A percentile compares a stretch with the other conserved stretches of the same genome.
Evolutionary conservation across 2,113 vertebrate species (phyloP).

Genomic region (Pholis gunnellus): DNA sequence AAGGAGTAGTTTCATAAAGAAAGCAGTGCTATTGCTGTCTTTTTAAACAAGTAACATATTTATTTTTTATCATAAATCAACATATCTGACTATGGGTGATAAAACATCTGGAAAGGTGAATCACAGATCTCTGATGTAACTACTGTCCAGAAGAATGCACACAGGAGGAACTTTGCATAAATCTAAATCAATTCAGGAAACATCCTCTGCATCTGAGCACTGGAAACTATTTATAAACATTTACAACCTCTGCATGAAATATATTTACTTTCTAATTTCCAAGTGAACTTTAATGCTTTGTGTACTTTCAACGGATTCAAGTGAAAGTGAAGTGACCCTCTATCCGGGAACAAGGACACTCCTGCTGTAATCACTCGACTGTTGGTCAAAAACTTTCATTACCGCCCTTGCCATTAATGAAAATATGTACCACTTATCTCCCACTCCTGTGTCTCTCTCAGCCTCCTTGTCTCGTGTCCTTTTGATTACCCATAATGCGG

Average conservation of each 20-base stretch:
- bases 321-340: slow-evolving; percentile 47
- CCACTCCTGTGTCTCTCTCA: slow-evolving; percentile 13
- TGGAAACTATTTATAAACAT: neutral
- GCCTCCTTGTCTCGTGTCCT: slow-evolving; percentile 24
- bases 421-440: slow-evolving; percentile 37
- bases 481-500: neutral
- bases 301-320: slow-evolving; percentile 21
- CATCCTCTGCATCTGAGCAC: neutral
- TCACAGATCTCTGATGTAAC: neutral
- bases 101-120: neutral
- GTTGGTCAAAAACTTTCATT: slow-evolving; percentile 51
- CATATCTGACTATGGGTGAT: neutral
- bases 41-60: neutral
- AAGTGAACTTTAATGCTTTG: neutral
- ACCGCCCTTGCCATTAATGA: slow-evolving; percentile 45
- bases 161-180: neutral
- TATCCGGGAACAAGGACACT: slow-evolving; percentile 49
- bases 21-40: neutral
- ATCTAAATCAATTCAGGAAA: neutral
- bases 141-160: neutral
- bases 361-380: slow-evolving; percentile 14
- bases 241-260: neutral
- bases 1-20: neutral
- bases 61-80: neutral
- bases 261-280: neutral